Evolutionary conservation across 2,888 invertebrate genomes (phyloP).

Genomic region (Xylota segnis): DNA sequence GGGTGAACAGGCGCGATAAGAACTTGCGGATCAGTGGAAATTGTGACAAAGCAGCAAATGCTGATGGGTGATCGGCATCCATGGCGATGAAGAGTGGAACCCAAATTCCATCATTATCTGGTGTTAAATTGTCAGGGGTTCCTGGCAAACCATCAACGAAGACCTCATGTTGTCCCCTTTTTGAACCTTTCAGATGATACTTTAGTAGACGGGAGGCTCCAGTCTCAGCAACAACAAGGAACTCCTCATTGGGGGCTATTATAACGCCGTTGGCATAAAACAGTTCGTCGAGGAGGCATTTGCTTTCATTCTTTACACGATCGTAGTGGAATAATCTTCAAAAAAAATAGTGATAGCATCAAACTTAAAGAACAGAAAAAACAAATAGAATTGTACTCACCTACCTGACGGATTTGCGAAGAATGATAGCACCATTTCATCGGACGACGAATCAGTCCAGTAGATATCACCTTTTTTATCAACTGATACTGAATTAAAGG

Average conservation of each 20-base stretch:
- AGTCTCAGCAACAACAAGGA: conserved; percentile 92
- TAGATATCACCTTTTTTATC: conserved; percentile 93
- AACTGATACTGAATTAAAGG: conserved; percentile 91
- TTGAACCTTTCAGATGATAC: conserved; percentile 92
- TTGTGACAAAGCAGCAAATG: conserved; percentile 86
- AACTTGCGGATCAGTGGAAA: conserved; percentile 89
- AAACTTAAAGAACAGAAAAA: background rate
- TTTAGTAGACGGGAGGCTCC: conserved; percentile 88
- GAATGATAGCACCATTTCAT: conserved; percentile 88
- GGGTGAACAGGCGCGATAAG: conserved; percentile 86
- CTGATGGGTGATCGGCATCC: conserved; percentile 86
- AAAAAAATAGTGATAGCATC: conserved; percentile 49
- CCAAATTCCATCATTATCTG: conserved; percentile 89
- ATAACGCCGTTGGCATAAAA: conserved; percentile 95
- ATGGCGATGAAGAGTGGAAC: conserved; percentile 86
- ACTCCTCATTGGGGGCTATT: conserved; percentile 92
- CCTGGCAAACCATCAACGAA: conserved; percentile 93
- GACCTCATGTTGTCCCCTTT: conserved; percentile 91
- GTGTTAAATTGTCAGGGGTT: conserved; percentile 83
- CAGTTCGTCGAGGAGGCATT: conserved; percentile 90
- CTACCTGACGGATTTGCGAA: conserved; percentile 93
- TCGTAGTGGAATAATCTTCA: conserved; percentile 92
- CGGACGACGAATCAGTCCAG: conserved; percentile 93
- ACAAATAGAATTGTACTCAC: conserved; percentile 84
- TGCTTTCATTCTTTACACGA: conserved; percentile 90